phyloP scores from a whole-genome alignment of 2,888 invertebrate genomes.

The Scaptomyza cyrtandrae region DNA sequence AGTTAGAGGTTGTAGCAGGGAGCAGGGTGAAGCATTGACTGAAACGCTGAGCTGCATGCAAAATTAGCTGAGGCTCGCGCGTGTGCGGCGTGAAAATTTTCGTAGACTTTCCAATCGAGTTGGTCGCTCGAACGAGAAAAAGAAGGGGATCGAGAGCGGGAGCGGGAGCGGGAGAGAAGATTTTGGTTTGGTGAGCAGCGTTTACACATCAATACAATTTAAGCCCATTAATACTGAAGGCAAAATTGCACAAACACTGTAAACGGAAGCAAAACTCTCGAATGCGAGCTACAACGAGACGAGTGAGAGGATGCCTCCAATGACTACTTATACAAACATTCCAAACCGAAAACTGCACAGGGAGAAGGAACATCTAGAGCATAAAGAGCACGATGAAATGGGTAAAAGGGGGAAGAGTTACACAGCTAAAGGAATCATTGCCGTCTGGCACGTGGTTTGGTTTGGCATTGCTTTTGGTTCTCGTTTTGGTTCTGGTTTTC shows the following conservation, averaged over 20 bases:
- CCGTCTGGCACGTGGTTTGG: conserved; percentile 73
- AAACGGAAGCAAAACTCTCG: conserved; percentile 74
- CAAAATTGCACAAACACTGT: conserved; percentile 77
- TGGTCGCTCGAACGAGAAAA: conserved; percentile 15
- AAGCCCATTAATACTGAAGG: conserved; percentile 77
- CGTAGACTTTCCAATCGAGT: conserved; percentile 63
- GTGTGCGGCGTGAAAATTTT: conserved; percentile 77
- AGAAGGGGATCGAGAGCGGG: too few species aligned
- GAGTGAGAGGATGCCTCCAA: conserved; percentile 60
- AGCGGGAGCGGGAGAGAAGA: background rate
- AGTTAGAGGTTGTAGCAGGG: conserved; percentile 2
- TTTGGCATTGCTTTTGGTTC: conserved; percentile 19
- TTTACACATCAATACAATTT: conserved; percentile 75
- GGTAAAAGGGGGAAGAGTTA: conserved; percentile 2
- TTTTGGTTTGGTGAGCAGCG: conserved; percentile 57
- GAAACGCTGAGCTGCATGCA: conserved; percentile 76
- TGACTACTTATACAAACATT: conserved; percentile 74
- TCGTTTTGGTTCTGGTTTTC: background rate
- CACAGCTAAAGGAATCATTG: conserved; percentile 45
- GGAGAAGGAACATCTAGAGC: conserved; percentile 39
- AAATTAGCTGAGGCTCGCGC: conserved; percentile 72
- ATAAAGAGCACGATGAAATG: conserved; percentile 8
- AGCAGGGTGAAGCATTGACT: conserved; percentile 28
- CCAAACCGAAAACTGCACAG: conserved; percentile 66
- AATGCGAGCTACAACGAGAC: conserved; percentile 14